Evolutionary conservation across 2,113 vertebrate genomes (phyloP), one percentile per base, ranked within the genome.

Genomic region (Gallinago undulata): DNA sequence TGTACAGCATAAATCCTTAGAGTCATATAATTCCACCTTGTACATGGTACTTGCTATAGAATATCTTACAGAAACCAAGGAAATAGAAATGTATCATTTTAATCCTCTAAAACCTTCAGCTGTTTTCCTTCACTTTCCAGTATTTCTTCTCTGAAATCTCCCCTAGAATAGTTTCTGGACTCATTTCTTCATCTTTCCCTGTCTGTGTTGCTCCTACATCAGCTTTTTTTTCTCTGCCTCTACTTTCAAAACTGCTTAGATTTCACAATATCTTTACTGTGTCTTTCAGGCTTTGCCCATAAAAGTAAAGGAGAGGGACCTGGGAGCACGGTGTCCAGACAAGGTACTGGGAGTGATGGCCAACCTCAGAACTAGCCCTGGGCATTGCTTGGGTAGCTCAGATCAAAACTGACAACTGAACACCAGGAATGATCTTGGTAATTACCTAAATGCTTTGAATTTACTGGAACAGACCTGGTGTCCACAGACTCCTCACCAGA

Each of bases 1-100:
- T 95, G 81, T 83, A 80, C 37, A 88, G 55, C 31, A 91, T 83
- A 96, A 95, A 95, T 87, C 75, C 87, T 87, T 80, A 9, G 24
- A 83, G 87, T 56, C 63, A 35, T 23, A 87, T 81, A 69, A 85
- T 89, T 86, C 67, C n/a, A 64, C 37, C 31, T 69, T 50, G 19
- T 84, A 47, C 87, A 66, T 50, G 31, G 43, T 90, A 86, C 80
- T 88, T 84, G 31, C 57, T 76, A 68, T 18, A 80, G 59, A 81
- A 81, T 63, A 83, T 51, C 13, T 62, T 66, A 27, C 7, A 94
- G 82, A 87, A 90, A 55, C 50, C 63, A 77, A 82, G 72, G 62
- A 85, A 47, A 91, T 23, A 59, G 24, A 83, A 94, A 95, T 74
- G 28, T 23, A 82, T 90, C 19, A 89, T 80, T 96, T 86, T 82